These are phyloP conservation scores for Caenorhabditis uteleia DNA, from an alignment of 2,888 invertebrate species.

Conservation along the genomic window DNA sequence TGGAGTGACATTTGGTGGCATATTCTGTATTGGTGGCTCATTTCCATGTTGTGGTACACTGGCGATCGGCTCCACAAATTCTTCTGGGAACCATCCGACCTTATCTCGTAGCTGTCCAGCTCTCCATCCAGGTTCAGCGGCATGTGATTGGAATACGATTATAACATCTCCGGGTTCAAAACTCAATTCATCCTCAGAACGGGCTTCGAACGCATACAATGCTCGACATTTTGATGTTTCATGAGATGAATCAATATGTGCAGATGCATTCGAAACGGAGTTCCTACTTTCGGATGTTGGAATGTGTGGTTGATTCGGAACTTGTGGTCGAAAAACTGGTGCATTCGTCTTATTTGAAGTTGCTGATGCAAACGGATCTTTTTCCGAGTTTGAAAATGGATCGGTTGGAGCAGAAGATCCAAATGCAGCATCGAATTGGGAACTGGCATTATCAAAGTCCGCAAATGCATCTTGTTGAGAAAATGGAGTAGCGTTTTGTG, in stretches of 20 bases:
- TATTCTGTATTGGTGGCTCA: conserved; percentile 52
- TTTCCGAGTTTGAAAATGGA: conserved; percentile 14
- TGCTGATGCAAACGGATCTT: conserved; percentile 1
- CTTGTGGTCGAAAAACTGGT: background rate
- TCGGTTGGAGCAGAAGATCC: background rate
- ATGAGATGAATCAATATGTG: conserved; percentile 9
- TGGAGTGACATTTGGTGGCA: conserved; percentile 54
- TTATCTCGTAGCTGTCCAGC: conserved; percentile 89
- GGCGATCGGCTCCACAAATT: conserved; percentile 70
- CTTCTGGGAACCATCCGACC: conserved; percentile 70
- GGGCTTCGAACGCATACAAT: conserved; percentile 89
- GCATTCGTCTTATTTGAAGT: background rate
- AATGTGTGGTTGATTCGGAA: no score
- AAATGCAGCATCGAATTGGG: conserved; percentile 13
- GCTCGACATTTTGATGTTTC: conserved; percentile 81
- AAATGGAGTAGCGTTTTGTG: background rate
- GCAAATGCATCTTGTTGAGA: conserved; percentile 19
- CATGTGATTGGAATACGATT: conserved; percentile 79
- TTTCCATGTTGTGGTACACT: conserved; percentile 24
- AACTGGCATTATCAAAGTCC: conserved; percentile 12
- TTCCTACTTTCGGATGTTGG: conserved; percentile 8
- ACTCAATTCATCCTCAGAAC: conserved; percentile 77
- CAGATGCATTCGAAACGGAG: conserved; percentile 1
- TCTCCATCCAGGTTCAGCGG: conserved; percentile 95
- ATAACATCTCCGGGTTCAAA: conserved; percentile 82